A percentile compares a stretch with the other conserved stretches of the same genome.
Evolutionary conservation across 2,113 vertebrate genomes (phyloP).

Genomic region (Rhizomys pruinosus): DNA sequence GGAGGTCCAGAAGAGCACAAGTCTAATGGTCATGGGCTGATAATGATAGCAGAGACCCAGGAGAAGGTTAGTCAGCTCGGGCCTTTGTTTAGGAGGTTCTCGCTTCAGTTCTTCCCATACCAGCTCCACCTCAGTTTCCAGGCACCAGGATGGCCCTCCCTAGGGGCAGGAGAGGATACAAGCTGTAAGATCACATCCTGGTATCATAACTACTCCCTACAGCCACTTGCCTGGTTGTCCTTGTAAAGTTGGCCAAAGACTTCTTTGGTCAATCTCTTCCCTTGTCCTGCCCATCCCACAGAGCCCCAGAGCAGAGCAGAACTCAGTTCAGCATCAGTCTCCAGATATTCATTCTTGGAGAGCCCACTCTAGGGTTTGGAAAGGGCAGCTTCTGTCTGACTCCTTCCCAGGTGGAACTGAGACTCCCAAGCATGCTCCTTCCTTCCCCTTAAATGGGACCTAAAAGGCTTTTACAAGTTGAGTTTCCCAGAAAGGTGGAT

Average conservation of each 20-base stretch:
- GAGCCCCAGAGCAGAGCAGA: neutral
- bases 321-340: accelerated
- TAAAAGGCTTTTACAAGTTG: no score
- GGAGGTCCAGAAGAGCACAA: slow-evolving; percentile 36
- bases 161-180: neutral
- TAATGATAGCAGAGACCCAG: neutral
- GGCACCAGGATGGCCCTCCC: neutral
- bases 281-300: no score
- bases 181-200: neutral
- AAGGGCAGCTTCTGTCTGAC: neutral
- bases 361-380: neutral
- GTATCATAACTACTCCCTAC: accelerated
- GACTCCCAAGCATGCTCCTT: neutral
- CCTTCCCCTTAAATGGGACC: neutral
- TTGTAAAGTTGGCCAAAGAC: neutral
- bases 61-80: slow-evolving; percentile 60
- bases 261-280: neutral
- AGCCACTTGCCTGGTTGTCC: neutral
- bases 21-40: slow-evolving; percentile 8
- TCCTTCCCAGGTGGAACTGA: neutral
- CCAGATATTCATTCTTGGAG: neutral
- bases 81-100: slow-evolving; percentile 42
- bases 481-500: neutral
- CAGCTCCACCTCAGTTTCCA: slow-evolving; percentile 38
- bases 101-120: slow-evolving; percentile 7